Evolutionary conservation across 2,797 vertebrate genomes (phyloP).

Genomic region (Echeneis naucrates): DNA sequence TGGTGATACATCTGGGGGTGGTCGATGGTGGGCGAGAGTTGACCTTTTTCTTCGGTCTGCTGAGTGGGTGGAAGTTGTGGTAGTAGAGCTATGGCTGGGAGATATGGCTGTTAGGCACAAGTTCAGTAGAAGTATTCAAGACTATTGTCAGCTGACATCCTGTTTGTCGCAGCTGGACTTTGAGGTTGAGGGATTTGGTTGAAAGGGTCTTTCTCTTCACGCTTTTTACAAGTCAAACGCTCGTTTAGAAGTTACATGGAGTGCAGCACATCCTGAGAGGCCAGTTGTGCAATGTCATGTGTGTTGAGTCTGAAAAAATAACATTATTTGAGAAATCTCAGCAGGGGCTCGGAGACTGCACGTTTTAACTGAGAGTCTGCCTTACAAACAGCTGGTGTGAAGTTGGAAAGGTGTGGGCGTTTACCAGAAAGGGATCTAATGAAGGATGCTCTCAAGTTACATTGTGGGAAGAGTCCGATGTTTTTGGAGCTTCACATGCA

Average conservation of each 20-base stretch:
- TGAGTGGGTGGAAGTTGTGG: slow-evolving; percentile 17
- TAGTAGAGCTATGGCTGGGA: slow-evolving; percentile 29
- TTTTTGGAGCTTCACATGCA: neutral
- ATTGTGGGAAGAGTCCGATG: slow-evolving; percentile 12
- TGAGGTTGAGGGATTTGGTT: slow-evolving; percentile 4
- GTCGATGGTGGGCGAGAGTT: slow-evolving; percentile 23
- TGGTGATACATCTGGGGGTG: slow-evolving; percentile 64
- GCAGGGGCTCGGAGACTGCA: slow-evolving; percentile 6
- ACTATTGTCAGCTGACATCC: slow-evolving; percentile 40
- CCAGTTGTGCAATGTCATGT: neutral
- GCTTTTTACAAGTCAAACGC: neutral
- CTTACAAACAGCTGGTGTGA: slow-evolving; percentile 6
- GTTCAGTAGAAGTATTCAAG: slow-evolving; percentile 31
- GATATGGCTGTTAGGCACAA: slow-evolving; percentile 32
- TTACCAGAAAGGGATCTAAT: neutral
- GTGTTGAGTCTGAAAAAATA: slow-evolving; percentile 1
- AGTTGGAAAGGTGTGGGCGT: slow-evolving; percentile 10
- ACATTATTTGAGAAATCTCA: slow-evolving; percentile 4
- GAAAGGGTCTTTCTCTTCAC: neutral
- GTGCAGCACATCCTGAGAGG: slow-evolving; percentile 6
- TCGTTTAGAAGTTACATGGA: neutral
- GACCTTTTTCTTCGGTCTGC: slow-evolving; percentile 63
- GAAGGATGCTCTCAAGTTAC: neutral
- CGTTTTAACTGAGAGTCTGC: neutral
- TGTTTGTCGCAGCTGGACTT: slow-evolving; percentile 42